Percentiles rank a stretch among this genome's conserved stretches.
Evolutionary conservation across 2,888 invertebrate species (phyloP).

Genomic region (Amorpha juglandis): DNA sequence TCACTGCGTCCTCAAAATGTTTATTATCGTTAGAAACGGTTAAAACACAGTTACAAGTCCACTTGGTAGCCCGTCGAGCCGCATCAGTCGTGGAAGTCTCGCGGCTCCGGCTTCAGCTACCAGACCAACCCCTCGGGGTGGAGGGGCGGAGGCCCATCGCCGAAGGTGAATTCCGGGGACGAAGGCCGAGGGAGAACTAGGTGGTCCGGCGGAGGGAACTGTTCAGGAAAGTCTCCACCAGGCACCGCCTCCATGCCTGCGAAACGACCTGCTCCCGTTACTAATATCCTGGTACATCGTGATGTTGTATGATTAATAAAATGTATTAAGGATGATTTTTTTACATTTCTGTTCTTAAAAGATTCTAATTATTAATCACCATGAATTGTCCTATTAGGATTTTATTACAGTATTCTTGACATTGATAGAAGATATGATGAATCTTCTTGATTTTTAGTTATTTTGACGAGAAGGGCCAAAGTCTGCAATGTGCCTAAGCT

Average conservation of each 20-base stretch:
- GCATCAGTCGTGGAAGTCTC: slow-evolving; percentile 84
- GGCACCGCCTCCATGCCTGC: slow-evolving; percentile 86
- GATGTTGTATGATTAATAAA: not conserved
- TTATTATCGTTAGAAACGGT: not conserved
- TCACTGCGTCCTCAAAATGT: slow-evolving; percentile 43
- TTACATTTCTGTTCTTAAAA: too few relatives aligned
- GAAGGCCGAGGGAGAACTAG: slow-evolving; percentile 89
- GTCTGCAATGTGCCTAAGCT: too few relatives aligned
- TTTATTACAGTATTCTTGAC: too few relatives aligned
- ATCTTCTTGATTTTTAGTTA: too few relatives aligned
- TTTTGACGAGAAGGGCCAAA: too few relatives aligned
- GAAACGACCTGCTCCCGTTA: slow-evolving; percentile 91
- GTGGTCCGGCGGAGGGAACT: slow-evolving; percentile 86
- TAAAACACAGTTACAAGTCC: slow-evolving; percentile 63
- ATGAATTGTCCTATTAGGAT: too few relatives aligned
- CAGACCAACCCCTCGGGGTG: slow-evolving; percentile 82
- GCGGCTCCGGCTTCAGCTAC: slow-evolving; percentile 86
- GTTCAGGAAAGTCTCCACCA: slow-evolving; percentile 79
- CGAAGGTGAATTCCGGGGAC: slow-evolving; percentile 89
- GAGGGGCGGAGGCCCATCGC: slow-evolving; percentile 78
- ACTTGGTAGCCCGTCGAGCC: slow-evolving; percentile 79
- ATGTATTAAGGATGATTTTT: not conserved
- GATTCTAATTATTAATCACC: too few relatives aligned
- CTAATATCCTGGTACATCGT: slow-evolving; percentile 48
- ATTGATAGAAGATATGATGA: too few relatives aligned